Base-by-base conservation (phyloP, 2,888 invertebrate genomes). In the Melitaea athalia region DNA sequence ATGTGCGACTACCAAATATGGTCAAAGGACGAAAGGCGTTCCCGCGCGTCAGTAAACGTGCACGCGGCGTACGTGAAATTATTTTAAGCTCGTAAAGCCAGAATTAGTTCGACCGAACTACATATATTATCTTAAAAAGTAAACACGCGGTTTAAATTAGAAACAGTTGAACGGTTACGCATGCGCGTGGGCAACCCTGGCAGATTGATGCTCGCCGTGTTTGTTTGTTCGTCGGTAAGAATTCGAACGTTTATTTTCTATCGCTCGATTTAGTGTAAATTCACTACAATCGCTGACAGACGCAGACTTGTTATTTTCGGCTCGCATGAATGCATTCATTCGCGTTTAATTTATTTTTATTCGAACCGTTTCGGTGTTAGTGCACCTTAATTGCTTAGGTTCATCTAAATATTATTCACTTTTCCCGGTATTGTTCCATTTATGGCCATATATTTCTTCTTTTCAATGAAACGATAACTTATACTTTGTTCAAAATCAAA, bases 61-160 rank as follows among this genome's bases (percentile, higher is more conserved):
- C 55, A 66, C 57, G 67, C 67, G 73, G 72, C 79, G 85, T 85
- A 88, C 86, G 86, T 85, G 86, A 80, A 79, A 75, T 77, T 91
- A 91, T 89, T 90, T 86, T 81, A 78, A 81, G 81, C 80, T 72
- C 83, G 81, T 84, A 83, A 78, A 79, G 78, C 84, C 85, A 79
- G 78, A 90, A 82, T 86, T 90, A 89, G 89, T 83, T 76, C 82
- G 84, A 78, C 74, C 80, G 80, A 79, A 81, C 81, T 72, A 68
- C 80, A 84, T 87, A 85, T 87, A 88, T 85, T 86, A 84, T 81
- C 80, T 79, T 80, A 78, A 79, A 84, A 81, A 82, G 87, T 89
- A 91, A 91, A 91, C 91, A 91, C 72, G 66, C 76, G 70, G 80
- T 85, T 90, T 87, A 88, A 87, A 88, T 90, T 91, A 90, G 85